Evolutionary conservation across 2,888 invertebrate species (phyloP), one percentile per base, ranked within the genome.

Genomic region (Orchestes rusci): DNA sequence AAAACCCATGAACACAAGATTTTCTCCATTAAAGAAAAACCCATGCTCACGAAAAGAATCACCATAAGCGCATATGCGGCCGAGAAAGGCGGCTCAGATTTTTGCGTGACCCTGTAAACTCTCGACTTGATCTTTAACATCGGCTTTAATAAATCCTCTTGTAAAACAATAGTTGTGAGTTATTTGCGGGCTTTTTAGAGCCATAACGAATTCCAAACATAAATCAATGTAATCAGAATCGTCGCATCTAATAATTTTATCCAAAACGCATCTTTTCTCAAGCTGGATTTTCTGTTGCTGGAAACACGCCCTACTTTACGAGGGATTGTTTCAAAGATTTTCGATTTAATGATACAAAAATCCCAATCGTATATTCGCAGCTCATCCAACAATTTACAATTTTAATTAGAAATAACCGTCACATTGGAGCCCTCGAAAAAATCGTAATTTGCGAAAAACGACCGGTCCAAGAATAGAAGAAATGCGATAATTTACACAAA

Each of bases 161-260:
- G 44, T 19, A 39, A 44, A 44, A 44, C 44, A 44, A 44, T 44
- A 44, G 44, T 44, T 44, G 44, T 44, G 39, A 44, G 44, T 44
- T 44, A 44, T 39, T 39, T 33, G 44, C 34, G 44, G 44, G n/a
- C 39, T 20, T 43, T 27, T 38, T 30, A 43, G 20, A 8, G 33
- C 31, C 31, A 39, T 44, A 44, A 44, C 44, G 44, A 44, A 44
- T 38, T 39, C 40, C 20, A 16, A 29, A 28, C 23, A 40, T 45
- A 45, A 45, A 45, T 45, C 45, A 45, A 45, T 13, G 18, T 45
- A 45, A 45, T 45, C 45, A 40, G 45, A 40, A 45, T 23, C 8
- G 40, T 40, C 40, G 39, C 35, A 45, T 45, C 45, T 38, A 12
- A 35, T 36, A 45, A 40, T 45, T 45, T 45, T 45, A 45, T 45